Evolutionary conservation across 2,888 invertebrate genomes (phyloP), one percentile per base, ranked within the genome.

Genomic region (Ichneumoninae sp.): DNA sequence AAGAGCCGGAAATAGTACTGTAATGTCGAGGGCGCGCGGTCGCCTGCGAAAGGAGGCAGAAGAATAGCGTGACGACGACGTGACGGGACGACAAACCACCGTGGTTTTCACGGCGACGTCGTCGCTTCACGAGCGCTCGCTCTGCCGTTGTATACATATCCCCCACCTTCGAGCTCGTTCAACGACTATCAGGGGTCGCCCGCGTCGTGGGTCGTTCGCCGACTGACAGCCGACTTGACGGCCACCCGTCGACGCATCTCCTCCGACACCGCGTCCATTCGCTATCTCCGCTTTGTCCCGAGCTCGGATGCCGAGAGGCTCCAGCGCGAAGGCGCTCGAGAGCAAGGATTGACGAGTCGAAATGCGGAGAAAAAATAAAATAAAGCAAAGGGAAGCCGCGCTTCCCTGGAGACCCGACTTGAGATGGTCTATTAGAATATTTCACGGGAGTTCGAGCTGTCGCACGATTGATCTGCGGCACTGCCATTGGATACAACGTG

Each of bases 11-110:
- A 68, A 74, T 72, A 72, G 65, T 36, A 44, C 13, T 52, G 52
- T 40, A 70, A 62, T 8, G 62, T 10, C 36, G 68, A 80, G 54
- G 62, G 22, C n/a, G 54, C 57, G 22, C 60, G 74, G 74, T 80
- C 69, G 77, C 74, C 76, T 72, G 78, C 81, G 76, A 83, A 81
- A 84, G 87, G 86, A 86, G 86, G 74, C 83, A 84, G 77, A 89
- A 89, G 83, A 87, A 87, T 81, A 83, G 87, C 87, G 87, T 87
- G 88, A 89, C 87, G 88, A 86, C 86, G 87, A 87, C 88, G 88
- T 89, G 88, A 89, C 87, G 87, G 86, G 86, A 87, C 89, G 89
- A 89, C 87, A 88, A 88, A 88, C 87, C 87, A 85, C 82, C 82
- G 79, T 66, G 74, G 84, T 69, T 85, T 83, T 40, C 71, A 72